phyloP scores from a whole-genome alignment of 2,888 invertebrate species.

The Isoperla grammatica region DNA sequence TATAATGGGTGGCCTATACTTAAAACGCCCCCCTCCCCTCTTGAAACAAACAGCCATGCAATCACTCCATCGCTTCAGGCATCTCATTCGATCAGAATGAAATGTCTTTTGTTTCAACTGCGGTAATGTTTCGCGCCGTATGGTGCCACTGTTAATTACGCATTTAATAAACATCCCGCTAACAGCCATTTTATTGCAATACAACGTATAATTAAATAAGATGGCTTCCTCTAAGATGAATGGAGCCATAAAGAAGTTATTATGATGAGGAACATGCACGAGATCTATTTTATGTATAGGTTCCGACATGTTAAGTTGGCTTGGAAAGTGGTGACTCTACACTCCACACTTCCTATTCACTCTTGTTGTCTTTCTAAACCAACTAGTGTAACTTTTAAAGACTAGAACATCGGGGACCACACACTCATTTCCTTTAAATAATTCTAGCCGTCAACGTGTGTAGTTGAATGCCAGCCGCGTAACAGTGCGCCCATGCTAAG shows the following conservation, averaged over 20 bases:
- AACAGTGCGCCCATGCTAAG: too few relatives aligned
- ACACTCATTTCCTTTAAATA: conserved; percentile 13
- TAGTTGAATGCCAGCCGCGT: too few relatives aligned
- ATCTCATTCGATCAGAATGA: too few relatives aligned
- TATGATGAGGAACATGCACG: not conserved
- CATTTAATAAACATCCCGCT: not conserved
- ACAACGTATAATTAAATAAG: not conserved
- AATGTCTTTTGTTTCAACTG: too few relatives aligned
- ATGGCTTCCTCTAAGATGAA: not conserved
- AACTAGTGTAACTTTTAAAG: conserved; percentile 11
- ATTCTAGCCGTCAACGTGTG: not conserved
- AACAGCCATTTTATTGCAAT: not conserved
- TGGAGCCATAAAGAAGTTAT: not conserved
- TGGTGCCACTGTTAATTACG: conserved; percentile 9
- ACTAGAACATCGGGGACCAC: not conserved
- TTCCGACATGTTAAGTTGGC: not conserved
- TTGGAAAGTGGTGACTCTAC: not conserved
- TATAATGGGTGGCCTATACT: too few relatives aligned
- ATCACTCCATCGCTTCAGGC: too few relatives aligned
- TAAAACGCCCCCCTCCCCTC: too few relatives aligned
- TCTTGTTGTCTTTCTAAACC: conserved; percentile 2
- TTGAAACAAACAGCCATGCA: too few relatives aligned
- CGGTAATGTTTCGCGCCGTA: not conserved
- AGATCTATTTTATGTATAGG: not conserved
- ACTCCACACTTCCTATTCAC: too few relatives aligned